Evolutionary conservation across 2,797 vertebrate species (phyloP).

Genomic region (Graptemys geographica): DNA sequence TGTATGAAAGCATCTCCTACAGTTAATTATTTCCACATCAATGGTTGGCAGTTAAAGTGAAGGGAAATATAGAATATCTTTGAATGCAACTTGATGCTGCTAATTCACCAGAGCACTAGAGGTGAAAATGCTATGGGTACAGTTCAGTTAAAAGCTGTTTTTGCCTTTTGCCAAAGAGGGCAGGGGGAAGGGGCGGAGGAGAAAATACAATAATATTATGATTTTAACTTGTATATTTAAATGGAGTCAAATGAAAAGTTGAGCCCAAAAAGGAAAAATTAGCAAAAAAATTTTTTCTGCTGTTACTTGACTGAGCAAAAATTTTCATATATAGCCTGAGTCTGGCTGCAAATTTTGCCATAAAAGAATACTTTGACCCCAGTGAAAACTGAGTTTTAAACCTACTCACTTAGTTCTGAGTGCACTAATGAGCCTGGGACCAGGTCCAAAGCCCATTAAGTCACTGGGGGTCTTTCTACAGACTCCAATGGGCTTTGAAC

Average conservation of each 20-base stretch:
- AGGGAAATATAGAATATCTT: neutral
- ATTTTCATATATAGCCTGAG: neutral
- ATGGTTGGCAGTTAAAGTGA: neutral
- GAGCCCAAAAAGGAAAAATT: neutral
- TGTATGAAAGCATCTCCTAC: neutral
- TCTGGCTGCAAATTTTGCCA: neutral
- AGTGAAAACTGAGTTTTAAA: neutral
- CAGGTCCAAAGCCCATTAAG: neutral
- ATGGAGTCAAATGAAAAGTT: neutral
- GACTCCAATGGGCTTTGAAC: neutral
- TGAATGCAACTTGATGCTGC: neutral
- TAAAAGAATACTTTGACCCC: neutral
- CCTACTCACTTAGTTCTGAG: neutral
- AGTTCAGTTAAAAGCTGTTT: neutral
- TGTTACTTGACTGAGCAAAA: neutral
- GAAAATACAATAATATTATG: neutral
- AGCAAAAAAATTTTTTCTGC: neutral
- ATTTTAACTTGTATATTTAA: neutral
- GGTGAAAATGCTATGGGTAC: neutral
- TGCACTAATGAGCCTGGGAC: neutral
- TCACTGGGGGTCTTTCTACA: neutral
- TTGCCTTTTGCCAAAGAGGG: neutral
- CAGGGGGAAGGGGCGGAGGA: neutral
- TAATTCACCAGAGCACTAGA: neutral
- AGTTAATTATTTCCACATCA: slow-evolving; percentile 21